Evolutionary conservation across 2,797 vertebrate species (phyloP), one percentile per base, ranked within the genome.

Genomic region (Gambelia wislizenii): DNA sequence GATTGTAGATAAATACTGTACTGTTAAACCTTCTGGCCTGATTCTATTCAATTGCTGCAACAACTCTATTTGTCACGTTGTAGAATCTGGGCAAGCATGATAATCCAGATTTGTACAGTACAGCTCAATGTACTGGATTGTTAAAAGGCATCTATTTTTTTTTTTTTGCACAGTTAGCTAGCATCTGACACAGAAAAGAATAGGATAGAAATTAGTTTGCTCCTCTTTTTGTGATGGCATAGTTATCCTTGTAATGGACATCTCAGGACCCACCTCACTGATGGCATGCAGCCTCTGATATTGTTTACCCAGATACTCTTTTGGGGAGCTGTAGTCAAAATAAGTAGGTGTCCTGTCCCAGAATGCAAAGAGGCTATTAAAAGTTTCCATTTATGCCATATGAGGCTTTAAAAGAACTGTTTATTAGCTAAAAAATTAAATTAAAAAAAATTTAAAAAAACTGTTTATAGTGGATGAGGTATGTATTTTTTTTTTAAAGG

Each of bases 101-200:
- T 69, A 49, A 33, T 47, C 82, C 27, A 83, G 42, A 2, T 83
- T 67, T 83, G 30, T 67, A 30, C n/a, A 61, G 22, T 14, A 47
- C 36, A 42, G 5, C 14, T 25, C 18, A 25, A 18, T 49, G 27
- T 30, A 25, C 4, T 12, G 75, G 25, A 30, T 47, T 27, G 25
- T 77, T 18, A 78, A n/a, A 52, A 52, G 47, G 14, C 2, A n/a
- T 30, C 22, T 47, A 36, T 77, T 54, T 47, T 61, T 64, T 59
- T 59, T 74, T 54, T 47, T 30, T 33, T 13, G 10, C 64, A 67
- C 25, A 67, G 64, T 33, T 67, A 67, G 33, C 30, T 90, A 89
- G 91, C 16, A 69, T 33, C 61, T 0, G 56, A 10, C 13, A 56
- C 89, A n/a, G 7, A 93, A 92, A 93, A 87, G 9, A 85, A 2